Conservation (phyloP, 35 echinoderm and acorn worm species). For the Hemicentrotus pulcherrimus region DNA sequence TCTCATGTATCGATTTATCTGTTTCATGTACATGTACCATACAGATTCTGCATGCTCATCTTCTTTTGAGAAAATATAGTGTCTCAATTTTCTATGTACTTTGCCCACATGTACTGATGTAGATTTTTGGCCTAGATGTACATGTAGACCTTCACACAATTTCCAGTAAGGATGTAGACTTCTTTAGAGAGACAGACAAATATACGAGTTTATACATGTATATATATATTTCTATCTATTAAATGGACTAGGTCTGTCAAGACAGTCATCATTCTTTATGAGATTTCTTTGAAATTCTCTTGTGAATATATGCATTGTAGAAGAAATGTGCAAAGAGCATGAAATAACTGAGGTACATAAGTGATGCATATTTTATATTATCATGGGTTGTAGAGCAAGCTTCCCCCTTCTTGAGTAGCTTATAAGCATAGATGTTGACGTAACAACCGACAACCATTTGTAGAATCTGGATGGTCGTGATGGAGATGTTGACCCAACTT, state of each 20-base stretch:
- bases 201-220: background rate
- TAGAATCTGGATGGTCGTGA: constrained; percentile 70
- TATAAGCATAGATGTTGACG: constrained; percentile 81
- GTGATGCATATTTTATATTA: constrained; percentile 64
- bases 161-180: background rate
- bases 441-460: constrained; percentile 85
- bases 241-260: background rate
- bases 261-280: constrained; percentile 21
- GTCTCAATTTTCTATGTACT: background rate
- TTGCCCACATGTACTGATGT: background rate
- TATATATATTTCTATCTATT: background rate
- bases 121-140: background rate
- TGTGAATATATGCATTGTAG: constrained; percentile 65
- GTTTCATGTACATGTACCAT: background rate
- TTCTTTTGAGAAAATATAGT: background rate
- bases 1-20: background rate
- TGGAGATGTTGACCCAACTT: constrained; percentile 73
- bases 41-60: background rate
- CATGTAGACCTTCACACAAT: background rate
- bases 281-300: constrained; percentile 39
- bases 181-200: background rate
- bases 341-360: constrained; percentile 94
- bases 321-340: constrained; percentile 86
- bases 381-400: constrained; percentile 65
- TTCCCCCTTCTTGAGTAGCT: constrained; percentile 61